These are phyloP conservation scores for Isichthys henryi DNA, from an alignment of 2,113 vertebrate genomes.

Conservation along the genomic window DNA sequence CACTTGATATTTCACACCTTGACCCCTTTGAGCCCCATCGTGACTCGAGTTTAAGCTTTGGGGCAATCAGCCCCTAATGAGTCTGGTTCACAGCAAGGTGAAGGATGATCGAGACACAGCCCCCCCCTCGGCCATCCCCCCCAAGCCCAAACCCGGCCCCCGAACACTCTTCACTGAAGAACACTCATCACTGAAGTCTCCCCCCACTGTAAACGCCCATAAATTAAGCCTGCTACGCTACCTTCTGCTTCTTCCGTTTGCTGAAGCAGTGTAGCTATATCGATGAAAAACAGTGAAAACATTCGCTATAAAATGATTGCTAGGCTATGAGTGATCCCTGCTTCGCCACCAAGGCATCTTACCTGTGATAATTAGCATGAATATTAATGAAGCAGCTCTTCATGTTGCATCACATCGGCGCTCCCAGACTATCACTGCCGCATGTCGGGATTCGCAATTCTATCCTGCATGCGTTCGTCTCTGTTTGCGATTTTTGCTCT, in stretches of 20 bases:
- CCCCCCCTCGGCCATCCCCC: neutral
- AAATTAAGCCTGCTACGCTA: constrained; percentile 28
- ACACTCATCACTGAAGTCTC: constrained; percentile 30
- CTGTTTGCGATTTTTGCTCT: neutral
- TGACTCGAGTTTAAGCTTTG: constrained; percentile 51
- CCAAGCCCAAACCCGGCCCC: constrained; percentile 22
- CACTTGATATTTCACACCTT: neutral
- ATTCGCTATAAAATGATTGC: neutral
- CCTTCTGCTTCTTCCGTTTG: neutral
- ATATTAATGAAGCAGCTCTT: neutral
- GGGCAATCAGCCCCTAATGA: constrained; percentile 48
- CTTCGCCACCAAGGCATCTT: neutral
- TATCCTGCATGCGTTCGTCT: neutral
- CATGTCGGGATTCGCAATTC: neutral
- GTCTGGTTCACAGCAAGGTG: constrained; percentile 57
- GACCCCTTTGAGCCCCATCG: constrained; percentile 36
- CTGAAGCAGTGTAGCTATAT: neutral
- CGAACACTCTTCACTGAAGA: constrained; percentile 19
- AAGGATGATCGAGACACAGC: constrained; percentile 46
- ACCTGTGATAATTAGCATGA: neutral
- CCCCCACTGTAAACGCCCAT: constrained; percentile 16
- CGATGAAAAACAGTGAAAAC: no score
- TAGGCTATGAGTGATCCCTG: neutral
- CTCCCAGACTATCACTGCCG: neutral
- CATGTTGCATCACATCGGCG: neutral